phyloP scores from a whole-genome alignment of 2,888 invertebrate species.

The Orchesellides sinensis region DNA sequence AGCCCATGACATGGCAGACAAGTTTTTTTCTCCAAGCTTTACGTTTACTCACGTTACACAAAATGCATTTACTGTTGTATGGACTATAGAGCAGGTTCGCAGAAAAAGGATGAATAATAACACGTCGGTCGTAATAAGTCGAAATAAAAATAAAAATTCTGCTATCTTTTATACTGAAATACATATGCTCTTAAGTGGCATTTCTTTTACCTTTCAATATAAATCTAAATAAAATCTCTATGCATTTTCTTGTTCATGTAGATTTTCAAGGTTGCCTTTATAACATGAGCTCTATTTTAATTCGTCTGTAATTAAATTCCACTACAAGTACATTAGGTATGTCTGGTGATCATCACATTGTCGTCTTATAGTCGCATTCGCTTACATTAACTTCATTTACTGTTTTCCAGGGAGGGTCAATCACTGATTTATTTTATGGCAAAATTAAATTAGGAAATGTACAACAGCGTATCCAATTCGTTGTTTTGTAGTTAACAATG shows the following conservation, averaged over 20 bases:
- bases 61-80: too few species aligned
- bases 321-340: background rate
- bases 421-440: conserved; percentile 14
- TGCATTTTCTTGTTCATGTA: too few species aligned
- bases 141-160: background rate
- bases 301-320: background rate
- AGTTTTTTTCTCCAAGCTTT: conserved; percentile 11
- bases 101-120: background rate
- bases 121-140: background rate
- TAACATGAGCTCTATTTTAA: conserved; percentile 1
- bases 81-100: too few species aligned
- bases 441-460: conserved; percentile 10
- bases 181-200: background rate
- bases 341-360: too few species aligned
- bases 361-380: too few species aligned
- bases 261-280: conserved; percentile 38
- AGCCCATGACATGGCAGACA: conserved; percentile 4
- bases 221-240: background rate
- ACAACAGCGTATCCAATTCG: background rate
- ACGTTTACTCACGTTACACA: background rate
- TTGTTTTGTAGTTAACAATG: too few species aligned
- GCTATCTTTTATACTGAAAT: background rate
- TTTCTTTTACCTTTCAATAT: background rate
- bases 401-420: conserved; percentile 21
- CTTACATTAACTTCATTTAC: background rate